Evolutionary conservation across 2,113 vertebrate species (phyloP).

Genomic region (Zingel zingel): DNA sequence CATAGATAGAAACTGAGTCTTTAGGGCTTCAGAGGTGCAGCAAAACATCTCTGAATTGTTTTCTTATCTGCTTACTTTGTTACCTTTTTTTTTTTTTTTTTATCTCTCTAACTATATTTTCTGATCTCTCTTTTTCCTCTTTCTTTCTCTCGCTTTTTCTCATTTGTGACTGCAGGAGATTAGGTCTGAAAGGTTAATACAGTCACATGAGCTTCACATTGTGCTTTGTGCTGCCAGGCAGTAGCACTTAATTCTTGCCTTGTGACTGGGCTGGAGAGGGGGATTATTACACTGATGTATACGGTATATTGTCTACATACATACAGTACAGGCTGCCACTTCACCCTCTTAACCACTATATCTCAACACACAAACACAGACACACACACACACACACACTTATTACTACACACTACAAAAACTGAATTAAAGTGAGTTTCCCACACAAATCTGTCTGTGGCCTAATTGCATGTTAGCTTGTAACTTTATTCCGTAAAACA

Average conservation of each 20-base stretch:
- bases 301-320: constrained; percentile 14
- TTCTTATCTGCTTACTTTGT: constrained; percentile 32
- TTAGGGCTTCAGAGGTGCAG: constrained; percentile 47
- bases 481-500: neutral
- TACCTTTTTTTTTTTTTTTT: constrained; percentile 32
- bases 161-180: constrained; percentile 74
- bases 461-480: neutral
- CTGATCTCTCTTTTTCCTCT: constrained; percentile 12
- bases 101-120: constrained; percentile 30
- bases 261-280: constrained; percentile 71
- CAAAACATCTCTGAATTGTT: constrained; percentile 27
- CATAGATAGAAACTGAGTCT: constrained; percentile 47
- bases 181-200: constrained; percentile 78
- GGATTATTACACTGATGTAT: constrained; percentile 50
- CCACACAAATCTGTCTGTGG: neutral
- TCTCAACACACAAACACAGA: neutral
- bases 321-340: neutral
- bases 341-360: neutral
- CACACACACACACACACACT: neutral
- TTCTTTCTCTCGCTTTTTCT: constrained; percentile 24
- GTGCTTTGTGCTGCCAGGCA: constrained; percentile 76
- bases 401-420: constrained; percentile 5
- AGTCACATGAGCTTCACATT: constrained; percentile 83
- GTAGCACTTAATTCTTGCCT: constrained; percentile 63
- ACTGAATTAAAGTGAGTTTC: neutral